phyloP scores from a whole-genome alignment of 2,113 vertebrate genomes.

The Beaufortia kweichowensis region DNA sequence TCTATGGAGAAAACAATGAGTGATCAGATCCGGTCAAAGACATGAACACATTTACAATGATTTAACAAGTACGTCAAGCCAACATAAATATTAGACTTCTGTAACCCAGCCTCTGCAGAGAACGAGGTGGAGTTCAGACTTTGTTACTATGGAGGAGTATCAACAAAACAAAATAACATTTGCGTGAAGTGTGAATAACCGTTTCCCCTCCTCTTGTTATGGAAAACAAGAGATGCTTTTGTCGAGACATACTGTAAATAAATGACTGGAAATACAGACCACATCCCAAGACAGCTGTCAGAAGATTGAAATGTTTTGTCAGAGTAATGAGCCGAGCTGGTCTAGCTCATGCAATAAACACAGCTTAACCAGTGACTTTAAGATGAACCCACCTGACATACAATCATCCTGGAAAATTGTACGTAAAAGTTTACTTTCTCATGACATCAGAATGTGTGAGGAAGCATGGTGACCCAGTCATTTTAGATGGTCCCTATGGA shows the following conservation, averaged over 20 bases:
- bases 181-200: background rate
- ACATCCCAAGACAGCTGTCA: slow-evolving; percentile 4
- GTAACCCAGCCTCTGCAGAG: slow-evolving; percentile 10
- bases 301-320: slow-evolving; percentile 24
- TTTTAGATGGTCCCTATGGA: background rate
- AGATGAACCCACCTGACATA: slow-evolving; percentile 8
- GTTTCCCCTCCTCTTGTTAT: background rate
- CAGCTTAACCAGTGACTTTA: background rate
- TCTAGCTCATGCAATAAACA: slow-evolving; percentile 24
- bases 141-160: slow-evolving; percentile 7
- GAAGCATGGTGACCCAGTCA: background rate
- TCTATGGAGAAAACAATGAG: background rate
- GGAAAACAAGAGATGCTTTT: slow-evolving; percentile 33
- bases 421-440: background rate
- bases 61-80: slow-evolving; percentile 23
- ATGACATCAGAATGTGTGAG: background rate
- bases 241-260: slow-evolving; percentile 8
- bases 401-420: slow-evolving; percentile 2
- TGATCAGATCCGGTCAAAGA: background rate
- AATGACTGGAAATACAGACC: background rate
- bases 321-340: slow-evolving; percentile 28
- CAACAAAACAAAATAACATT: slow-evolving; percentile 36
- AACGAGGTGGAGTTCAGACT: background rate
- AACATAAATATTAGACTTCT: slow-evolving; percentile 36
- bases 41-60: slow-evolving; percentile 8